Evolutionary conservation across 2,888 invertebrate species (phyloP).

Genomic region (Cartodere bifasciata): DNA sequence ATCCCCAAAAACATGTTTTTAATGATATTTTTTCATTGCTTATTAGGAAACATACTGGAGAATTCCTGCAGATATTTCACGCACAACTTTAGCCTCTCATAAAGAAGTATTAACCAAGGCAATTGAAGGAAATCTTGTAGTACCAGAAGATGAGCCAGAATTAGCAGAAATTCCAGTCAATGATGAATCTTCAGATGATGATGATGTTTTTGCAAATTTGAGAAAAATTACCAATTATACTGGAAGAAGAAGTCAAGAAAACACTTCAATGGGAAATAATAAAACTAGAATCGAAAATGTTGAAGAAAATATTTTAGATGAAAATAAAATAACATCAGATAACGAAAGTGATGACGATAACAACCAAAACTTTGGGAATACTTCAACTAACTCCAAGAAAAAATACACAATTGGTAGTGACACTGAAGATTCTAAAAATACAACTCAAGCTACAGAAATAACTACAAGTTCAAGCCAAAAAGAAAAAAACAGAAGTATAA

Average conservation of each 20-base stretch:
- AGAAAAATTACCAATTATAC: slow-evolving; percentile 18
- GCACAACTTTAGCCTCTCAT: slow-evolving; percentile 42
- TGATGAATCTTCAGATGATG: slow-evolving; percentile 23
- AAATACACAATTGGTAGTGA: slow-evolving; percentile 3
- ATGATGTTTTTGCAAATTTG: slow-evolving; percentile 31
- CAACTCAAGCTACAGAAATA: slow-evolving; percentile 5
- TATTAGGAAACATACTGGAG: slow-evolving; percentile 76
- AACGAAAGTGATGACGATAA: too few relatives aligned
- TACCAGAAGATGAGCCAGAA: slow-evolving; percentile 18
- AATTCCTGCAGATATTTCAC: slow-evolving; percentile 53
- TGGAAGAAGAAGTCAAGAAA: slow-evolving; percentile 10
- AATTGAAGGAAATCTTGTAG: slow-evolving; percentile 37
- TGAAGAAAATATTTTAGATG: too few relatives aligned
- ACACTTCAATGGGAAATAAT: slow-evolving; percentile 2
- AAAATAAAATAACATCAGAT: too few relatives aligned
- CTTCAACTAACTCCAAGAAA: too few relatives aligned
- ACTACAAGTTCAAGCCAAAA: slow-evolving; percentile 1
- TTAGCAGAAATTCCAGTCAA: slow-evolving; percentile 7
- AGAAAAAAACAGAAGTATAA: slow-evolving; percentile 1
- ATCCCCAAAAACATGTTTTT: too few relatives aligned
- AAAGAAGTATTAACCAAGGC: slow-evolving; percentile 44
- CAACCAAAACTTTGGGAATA: too few relatives aligned
- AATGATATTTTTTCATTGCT: slow-evolving; percentile 11
- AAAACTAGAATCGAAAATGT: slow-evolving; percentile 1
- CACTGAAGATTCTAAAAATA: slow-evolving; percentile 1